Base-by-base conservation (phyloP, 2,113 vertebrate species). In the Rhagologus leucostigma region DNA sequence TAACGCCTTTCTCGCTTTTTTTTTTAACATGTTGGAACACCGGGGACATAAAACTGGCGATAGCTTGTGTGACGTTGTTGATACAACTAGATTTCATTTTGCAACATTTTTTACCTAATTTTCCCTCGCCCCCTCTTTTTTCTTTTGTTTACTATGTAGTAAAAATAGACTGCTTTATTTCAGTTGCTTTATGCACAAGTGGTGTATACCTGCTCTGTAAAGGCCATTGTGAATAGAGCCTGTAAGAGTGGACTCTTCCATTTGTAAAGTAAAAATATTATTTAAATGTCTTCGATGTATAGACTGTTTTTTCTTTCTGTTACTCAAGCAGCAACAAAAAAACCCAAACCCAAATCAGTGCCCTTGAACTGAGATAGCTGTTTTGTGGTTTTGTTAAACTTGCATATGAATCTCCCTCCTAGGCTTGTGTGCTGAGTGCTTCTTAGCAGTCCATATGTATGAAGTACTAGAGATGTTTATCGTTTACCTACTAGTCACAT, bases 91-190 rank as follows among this genome's bases (percentile, higher is more conserved):
- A 60, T 56, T 21, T 55, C 64, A 16, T 47, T 89, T 87, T 75
- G 39, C 17, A 49, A 1, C 6, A 2, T 74, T 64, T 86, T 22
- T 80, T 13, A n/a, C 9, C 16, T 19, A 22, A 6, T 81, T 49
- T 14, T n/a, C 4, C 5, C 4, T 26, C 1, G 1, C 1, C 4
- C 3, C 1, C 6, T 8, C 5, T 9, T 4, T 10, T 9, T 49
- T 30, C 29, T 16, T 50, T 62, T 44, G 22, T 37, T n/a, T 6
- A 8, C 8, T 29, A 0, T 32, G 68, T 62, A 29, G 7, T 67
- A 10, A 56, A 62, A 74, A 16, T 3, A 37, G 7, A 9, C 3
- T 62, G 14, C 29, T 49, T 78, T 27, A 8, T 74, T 60, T 47
- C 32, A 10, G 4, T 71, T 55, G 29, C 27, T 92, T 46, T 79